A percentile compares a stretch with the other conserved stretches of the same genome.
Evolutionary conservation across 2,113 vertebrate genomes (phyloP).

Genomic region (Leptobrachium leishanense): DNA sequence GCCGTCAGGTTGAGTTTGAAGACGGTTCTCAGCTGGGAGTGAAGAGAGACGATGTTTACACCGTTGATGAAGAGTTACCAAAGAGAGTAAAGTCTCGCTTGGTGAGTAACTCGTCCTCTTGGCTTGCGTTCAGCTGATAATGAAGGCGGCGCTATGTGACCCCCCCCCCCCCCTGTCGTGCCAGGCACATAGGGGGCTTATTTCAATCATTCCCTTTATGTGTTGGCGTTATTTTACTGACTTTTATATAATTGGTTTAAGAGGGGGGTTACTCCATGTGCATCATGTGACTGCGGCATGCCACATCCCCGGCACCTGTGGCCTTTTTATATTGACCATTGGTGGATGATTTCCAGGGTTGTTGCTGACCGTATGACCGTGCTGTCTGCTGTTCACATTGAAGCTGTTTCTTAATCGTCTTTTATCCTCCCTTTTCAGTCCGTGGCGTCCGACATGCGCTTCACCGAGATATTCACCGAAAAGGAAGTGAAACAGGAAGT

Average conservation of each 20-base stretch:
- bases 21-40: slow-evolving; percentile 92
- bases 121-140: too few relatives aligned
- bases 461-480: slow-evolving; percentile 90
- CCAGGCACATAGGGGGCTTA: too few relatives aligned
- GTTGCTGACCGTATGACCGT: neutral
- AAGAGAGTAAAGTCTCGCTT: slow-evolving; percentile 95
- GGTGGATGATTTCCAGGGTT: neutral
- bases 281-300: too few relatives aligned
- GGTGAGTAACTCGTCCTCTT: slow-evolving; percentile 66
- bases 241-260: neutral
- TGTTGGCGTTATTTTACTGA: neutral
- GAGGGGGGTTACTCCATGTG: too few relatives aligned
- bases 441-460: slow-evolving; percentile 96
- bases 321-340: too few relatives aligned
- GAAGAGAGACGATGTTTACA: slow-evolving; percentile 95
- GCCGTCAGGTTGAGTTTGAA: slow-evolving; percentile 91
- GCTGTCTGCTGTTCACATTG: neutral
- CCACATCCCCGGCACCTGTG: too few relatives aligned
- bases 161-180: too few relatives aligned
- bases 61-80: slow-evolving; percentile 93
- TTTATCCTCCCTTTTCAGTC: slow-evolving; percentile 71
- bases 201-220: neutral
- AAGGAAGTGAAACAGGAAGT: slow-evolving; percentile 87
- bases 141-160: too few relatives aligned
- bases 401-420: neutral